phyloP scores from a whole-genome alignment of 2,888 invertebrate genomes.

The Agrotis ipsilon region DNA sequence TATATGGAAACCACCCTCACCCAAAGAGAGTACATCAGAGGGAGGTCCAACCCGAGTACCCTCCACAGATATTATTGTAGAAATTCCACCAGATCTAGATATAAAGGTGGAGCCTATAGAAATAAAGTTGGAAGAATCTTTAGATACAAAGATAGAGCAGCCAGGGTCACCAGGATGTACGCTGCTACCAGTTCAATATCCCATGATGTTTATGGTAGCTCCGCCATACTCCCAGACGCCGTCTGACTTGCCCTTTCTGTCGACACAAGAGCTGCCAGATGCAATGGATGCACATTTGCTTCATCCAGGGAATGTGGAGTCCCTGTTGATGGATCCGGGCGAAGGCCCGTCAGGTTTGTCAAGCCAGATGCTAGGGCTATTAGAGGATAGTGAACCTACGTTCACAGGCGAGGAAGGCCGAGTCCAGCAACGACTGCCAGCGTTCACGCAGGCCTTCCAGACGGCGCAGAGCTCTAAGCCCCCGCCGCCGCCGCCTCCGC shows the following conservation, averaged over 20 bases:
- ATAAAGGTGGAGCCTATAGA: constrained; percentile 85
- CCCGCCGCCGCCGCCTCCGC: constrained; percentile 86
- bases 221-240: constrained; percentile 78
- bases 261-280: constrained; percentile 75
- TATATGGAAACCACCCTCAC: constrained; percentile 81
- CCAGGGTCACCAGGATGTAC: constrained; percentile 79
- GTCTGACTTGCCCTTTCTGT: constrained; percentile 77
- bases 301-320: constrained; percentile 79
- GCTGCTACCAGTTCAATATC: constrained; percentile 78
- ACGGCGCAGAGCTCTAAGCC: constrained; percentile 88
- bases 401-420: constrained; percentile 79
- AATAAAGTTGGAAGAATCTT: constrained; percentile 76
- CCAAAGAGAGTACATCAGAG: constrained; percentile 77
- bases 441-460: constrained; percentile 89
- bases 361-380: constrained; percentile 82
- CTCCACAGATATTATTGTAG: constrained; percentile 84
- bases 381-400: constrained; percentile 78
- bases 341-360: constrained; percentile 86
- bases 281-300: constrained; percentile 79
- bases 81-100: constrained; percentile 79
- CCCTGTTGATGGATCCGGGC: constrained; percentile 84
- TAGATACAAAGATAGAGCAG: constrained; percentile 79
- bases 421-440: constrained; percentile 81
- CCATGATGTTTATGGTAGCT: constrained; percentile 84
- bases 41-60: constrained; percentile 81